A percentile compares a stretch with the other conserved stretches of the same genome.
Conservation (phyloP, 1,140 invertebrate genomes). For the Lineus longissimus region DNA sequence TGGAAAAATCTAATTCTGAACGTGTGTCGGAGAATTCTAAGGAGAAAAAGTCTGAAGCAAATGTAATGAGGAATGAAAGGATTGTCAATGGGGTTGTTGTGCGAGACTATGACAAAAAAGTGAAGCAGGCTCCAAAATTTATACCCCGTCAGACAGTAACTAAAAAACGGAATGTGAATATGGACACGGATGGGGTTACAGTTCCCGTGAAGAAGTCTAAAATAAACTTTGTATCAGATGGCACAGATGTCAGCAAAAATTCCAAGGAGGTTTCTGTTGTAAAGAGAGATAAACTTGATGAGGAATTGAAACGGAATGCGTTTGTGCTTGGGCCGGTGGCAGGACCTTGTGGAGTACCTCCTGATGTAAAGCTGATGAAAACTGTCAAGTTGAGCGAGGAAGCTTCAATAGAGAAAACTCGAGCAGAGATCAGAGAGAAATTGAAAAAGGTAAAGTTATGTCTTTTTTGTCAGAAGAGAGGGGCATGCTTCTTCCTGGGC, state of each 20-base stretch:
- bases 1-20: neutral
- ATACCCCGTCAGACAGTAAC: conserved; percentile 35
- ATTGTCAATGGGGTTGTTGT: conserved; percentile 20
- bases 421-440: conserved; percentile 30
- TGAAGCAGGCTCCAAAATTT: conserved; percentile 28
- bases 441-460: conserved; percentile 10
- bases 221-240: neutral
- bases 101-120: conserved; percentile 25
- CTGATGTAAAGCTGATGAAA: conserved; percentile 11
- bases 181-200: conserved; percentile 4
- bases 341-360: conserved; percentile 19
- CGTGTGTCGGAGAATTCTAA: neutral
- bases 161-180: conserved; percentile 14
- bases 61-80: no score
- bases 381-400: conserved; percentile 18
- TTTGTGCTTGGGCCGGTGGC: conserved; percentile 31
- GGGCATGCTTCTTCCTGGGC: no score
- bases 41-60: neutral
- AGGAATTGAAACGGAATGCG: conserved; percentile 31
- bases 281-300: conserved; percentile 21
- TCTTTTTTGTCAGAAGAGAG: no score
- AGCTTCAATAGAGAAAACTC: conserved; percentile 27
- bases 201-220: neutral
- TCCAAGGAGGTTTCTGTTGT: neutral
- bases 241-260: no score